Evolutionary conservation across 2,797 vertebrate species (phyloP).

Genomic region (Poliocrania exsul): DNA sequence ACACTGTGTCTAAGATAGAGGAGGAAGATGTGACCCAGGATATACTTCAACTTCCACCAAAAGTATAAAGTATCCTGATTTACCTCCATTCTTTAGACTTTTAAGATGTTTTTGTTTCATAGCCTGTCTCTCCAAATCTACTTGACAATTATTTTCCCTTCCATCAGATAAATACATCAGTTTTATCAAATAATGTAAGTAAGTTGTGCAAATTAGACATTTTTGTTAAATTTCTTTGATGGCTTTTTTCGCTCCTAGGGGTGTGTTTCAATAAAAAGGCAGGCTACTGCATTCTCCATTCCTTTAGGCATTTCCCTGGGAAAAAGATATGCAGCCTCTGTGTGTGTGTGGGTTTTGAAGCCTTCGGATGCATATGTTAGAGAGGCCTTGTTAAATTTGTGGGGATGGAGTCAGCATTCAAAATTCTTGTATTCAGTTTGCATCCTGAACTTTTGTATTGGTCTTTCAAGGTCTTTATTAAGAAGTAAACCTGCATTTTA

Average conservation of each 20-base stretch:
- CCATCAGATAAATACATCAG: neutral
- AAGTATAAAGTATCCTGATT: neutral
- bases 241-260: neutral
- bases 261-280: neutral
- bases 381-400: neutral
- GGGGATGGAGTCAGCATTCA: neutral
- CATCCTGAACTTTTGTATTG: neutral
- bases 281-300: neutral
- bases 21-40: neutral
- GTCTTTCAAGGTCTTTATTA: neutral
- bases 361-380: neutral
- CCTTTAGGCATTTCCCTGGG: neutral
- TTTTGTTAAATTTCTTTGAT: neutral
- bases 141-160: neutral
- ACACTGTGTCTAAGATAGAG: neutral
- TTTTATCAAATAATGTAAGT: neutral
- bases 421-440: neutral
- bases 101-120: neutral
- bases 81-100: neutral
- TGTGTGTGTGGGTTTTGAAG: neutral
- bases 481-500: conserved; percentile 25
- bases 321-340: neutral
- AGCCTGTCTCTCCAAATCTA: neutral
- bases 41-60: neutral
- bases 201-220: neutral